Base-by-base conservation (phyloP, 2,797 vertebrate genomes). In the Amblyopsis hoosieri region DNA sequence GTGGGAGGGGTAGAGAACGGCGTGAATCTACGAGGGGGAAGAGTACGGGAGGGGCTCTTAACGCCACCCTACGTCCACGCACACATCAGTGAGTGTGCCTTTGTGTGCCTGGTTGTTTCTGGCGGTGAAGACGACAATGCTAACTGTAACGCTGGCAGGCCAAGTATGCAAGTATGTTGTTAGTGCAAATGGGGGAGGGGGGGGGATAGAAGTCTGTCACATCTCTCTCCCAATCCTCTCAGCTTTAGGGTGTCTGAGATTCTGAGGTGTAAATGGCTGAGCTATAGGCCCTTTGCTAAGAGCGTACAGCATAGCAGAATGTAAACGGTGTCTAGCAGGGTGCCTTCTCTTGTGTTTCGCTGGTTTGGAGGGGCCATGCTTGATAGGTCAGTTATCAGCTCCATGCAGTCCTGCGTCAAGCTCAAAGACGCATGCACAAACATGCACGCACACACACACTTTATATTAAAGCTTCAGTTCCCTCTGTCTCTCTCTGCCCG, bases 341-440 rank as follows among this genome's bases (percentile, higher is more conserved):
- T 5, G 12, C 10, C 52, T 64, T 61, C 19, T 54, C 47, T 56
- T 62, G 66, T 69, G 68, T 74, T 74, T 64, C 77, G 72, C 53
- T 56, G 72, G 74, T 78, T 80, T 74, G 78, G 86, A 87, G 90
- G 80, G 75, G 82, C 74, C 66, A 79, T 63, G 75, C 78, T 83
- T 78, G 72, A 82, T 82, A 74, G 85, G 76, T 85, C 82, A 85
- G 88, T 85, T 91, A 90, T 91, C 90, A 85, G 88, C 85, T 81
- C 78, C 72, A 66, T 76, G 85, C 90, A 91, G 87, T 69, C 79
- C 73, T 74, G 82, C 80, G 73, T 57, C 79, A 72, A 77, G 69
- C 84, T 29, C 53, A 79, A 60, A 73, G 64, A 71, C 58, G 57
- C 62, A 64, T 60, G 59, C 54, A 50, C 33, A 48, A 29, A 47